These are phyloP conservation scores for Sarcophaga bullata DNA, from an alignment of 1,140 invertebrate species.

Conservation along the genomic window DNA sequence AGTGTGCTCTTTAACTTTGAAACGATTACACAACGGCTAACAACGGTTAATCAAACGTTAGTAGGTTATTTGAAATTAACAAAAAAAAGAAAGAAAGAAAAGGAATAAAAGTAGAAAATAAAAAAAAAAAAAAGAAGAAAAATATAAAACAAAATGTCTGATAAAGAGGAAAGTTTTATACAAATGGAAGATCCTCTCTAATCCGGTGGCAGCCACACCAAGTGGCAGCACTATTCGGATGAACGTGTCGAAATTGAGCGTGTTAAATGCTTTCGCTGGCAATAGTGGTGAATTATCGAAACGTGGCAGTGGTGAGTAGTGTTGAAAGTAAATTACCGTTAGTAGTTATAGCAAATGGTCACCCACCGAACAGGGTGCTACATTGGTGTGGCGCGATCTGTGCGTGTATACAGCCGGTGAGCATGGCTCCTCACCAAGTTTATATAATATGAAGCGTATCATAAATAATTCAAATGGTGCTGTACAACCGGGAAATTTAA, in stretches of 20 bases:
- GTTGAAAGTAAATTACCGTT: slow-evolving; percentile 60
- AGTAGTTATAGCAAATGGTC: slow-evolving; percentile 68
- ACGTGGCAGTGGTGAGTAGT: slow-evolving; percentile 51
- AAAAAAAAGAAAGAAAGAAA: background rate
- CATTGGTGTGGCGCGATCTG: slow-evolving; percentile 79
- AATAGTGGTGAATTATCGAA: slow-evolving; percentile 47
- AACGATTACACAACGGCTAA: background rate
- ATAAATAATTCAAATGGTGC: slow-evolving; percentile 79
- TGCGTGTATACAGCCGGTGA: slow-evolving; percentile 73
- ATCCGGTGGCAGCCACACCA: background rate
- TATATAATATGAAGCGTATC: slow-evolving; percentile 71
- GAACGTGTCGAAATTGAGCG: background rate
- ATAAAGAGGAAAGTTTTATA: slow-evolving; percentile 31
- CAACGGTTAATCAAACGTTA: background rate
- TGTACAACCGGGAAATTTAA: slow-evolving; percentile 83
- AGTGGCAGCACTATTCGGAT: background rate
- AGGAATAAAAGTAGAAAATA: background rate
- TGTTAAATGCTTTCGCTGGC: slow-evolving; percentile 1
- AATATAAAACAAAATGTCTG: background rate
- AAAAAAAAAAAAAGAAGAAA: background rate
- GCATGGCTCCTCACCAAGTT: slow-evolving; percentile 49
- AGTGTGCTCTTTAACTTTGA: slow-evolving; percentile 8
- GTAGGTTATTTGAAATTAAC: background rate
- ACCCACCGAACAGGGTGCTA: slow-evolving; percentile 70
- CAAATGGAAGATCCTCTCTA: slow-evolving; percentile 36